Base-by-base conservation (phyloP, 2,888 invertebrate species). In the Eucera pruinosa region DNA sequence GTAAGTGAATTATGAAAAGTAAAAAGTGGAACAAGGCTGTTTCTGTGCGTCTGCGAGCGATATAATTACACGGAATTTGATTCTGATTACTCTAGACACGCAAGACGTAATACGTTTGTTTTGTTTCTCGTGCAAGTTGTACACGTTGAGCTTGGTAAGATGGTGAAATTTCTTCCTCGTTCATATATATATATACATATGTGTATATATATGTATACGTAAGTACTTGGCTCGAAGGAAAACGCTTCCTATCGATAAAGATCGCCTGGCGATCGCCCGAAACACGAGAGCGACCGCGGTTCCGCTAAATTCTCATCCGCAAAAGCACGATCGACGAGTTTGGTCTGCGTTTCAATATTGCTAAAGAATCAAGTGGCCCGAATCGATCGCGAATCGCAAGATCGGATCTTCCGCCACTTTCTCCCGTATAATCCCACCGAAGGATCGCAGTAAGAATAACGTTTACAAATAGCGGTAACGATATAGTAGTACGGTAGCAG, bases 301-400 rank as follows among this genome's bases (percentile, higher is more conserved):
- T 33, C 47, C 2, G 25, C 6, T 33, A 7, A 5, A 7, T 33
- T 33, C 7, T 36, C 13, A 48, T 52, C 27, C 9, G 78, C 48
- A 23, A 47, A 57, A 70, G 60, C 60, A 41, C 70, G 67, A 70
- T 65, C 65, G 68, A 41, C 55, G 25, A 41, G 39, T 54, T 84
- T 81, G 83, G 79, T 81, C 85, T 81, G 75, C 62, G 62, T 23
- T 69, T 36, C 55, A 62, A 69, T 84, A 81, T 80, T 84, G 81
- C 79, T 81, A 64, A 47, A 57, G 15, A 75, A 74, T 78, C 71
- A 70, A 66, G 62, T 71, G 52, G 25, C 15, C 2, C n/a, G n/a
- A n/a, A n/a, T n/a, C n/a, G n/a, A 15, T n/a, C 20, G 7, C 18
- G n/a, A 11, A n/a, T 41, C 25, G 15, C 20, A 11, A 13, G 5